phyloP scores from a whole-genome alignment of 2,888 invertebrate genomes.

The Octonoba sinensis region DNA sequence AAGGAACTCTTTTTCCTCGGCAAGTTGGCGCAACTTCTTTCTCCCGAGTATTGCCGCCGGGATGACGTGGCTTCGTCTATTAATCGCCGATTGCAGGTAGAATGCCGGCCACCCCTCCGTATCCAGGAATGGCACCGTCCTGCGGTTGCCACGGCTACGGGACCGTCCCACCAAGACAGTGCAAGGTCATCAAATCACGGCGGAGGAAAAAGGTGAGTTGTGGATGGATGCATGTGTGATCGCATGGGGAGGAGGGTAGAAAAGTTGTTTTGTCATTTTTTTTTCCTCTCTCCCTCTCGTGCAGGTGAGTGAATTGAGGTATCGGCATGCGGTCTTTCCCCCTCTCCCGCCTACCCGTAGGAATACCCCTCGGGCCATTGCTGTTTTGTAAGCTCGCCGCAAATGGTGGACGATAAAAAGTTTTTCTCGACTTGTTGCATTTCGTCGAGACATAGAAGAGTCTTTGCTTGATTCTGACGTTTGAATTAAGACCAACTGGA shows the following conservation, averaged over 20 bases:
- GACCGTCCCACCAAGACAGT: slow-evolving; percentile 62
- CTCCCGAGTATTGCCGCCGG: slow-evolving; percentile 13
- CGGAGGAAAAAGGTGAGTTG: slow-evolving; percentile 13
- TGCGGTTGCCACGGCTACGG: slow-evolving; percentile 58
- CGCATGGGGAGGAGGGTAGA: slow-evolving; percentile 17
- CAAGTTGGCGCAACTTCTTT: neutral
- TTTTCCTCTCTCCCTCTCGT: slow-evolving; percentile 1
- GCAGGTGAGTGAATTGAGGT: slow-evolving; percentile 50
- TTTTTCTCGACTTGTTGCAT: no score
- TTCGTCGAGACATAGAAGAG: no score
- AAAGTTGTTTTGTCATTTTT: slow-evolving; percentile 13
- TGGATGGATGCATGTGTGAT: slow-evolving; percentile 8
- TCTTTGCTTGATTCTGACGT: no score
- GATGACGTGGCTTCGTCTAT: neutral
- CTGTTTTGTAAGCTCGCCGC: neutral
- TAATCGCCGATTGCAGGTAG: slow-evolving; percentile 12
- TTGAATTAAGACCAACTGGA: no score
- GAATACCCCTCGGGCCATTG: neutral
- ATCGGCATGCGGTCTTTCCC: slow-evolving; percentile 38
- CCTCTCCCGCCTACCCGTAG: slow-evolving; percentile 9
- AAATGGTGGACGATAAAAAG: neutral
- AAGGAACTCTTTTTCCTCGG: slow-evolving; percentile 35
- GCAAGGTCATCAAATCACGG: slow-evolving; percentile 53
- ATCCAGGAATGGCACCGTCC: slow-evolving; percentile 31
- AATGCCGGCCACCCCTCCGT: slow-evolving; percentile 32